Conservation (phyloP, 1,140 invertebrate species). For the Apis laboriosa region DNA sequence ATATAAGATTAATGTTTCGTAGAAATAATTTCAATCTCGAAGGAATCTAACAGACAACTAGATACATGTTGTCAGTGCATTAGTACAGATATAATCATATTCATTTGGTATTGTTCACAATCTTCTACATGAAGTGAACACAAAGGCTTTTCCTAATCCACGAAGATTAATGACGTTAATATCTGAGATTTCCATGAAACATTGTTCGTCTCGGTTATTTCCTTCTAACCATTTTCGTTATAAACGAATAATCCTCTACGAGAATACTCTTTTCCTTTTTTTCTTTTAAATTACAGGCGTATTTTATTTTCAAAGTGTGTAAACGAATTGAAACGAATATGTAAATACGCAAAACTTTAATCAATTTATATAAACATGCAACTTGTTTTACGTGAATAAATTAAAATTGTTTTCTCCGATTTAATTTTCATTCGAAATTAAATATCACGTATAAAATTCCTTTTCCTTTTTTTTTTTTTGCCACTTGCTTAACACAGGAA, state of each 20-base stretch:
- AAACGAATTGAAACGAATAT: background rate
- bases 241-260: background rate
- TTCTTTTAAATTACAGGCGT: background rate
- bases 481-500: background rate
- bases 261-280: background rate
- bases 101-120: constrained; percentile 18
- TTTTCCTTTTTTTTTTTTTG: background rate
- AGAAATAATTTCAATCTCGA: background rate
- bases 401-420: constrained; percentile 13
- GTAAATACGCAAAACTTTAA: background rate
- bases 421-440: background rate
- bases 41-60: background rate
- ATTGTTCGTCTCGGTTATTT: constrained; percentile 24
- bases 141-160: constrained; percentile 29
- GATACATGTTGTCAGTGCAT: background rate
- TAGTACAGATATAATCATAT: background rate
- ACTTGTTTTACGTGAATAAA: background rate
- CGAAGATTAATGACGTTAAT: constrained; percentile 30
- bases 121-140: background rate
- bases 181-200: background rate
- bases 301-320: background rate
- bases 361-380: constrained; percentile 26
- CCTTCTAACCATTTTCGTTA: background rate
- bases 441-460: background rate
- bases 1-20: background rate